These are phyloP conservation scores for Phoenicopterus ruber DNA, from an alignment of 2,113 vertebrate species.

Conservation along the genomic window DNA sequence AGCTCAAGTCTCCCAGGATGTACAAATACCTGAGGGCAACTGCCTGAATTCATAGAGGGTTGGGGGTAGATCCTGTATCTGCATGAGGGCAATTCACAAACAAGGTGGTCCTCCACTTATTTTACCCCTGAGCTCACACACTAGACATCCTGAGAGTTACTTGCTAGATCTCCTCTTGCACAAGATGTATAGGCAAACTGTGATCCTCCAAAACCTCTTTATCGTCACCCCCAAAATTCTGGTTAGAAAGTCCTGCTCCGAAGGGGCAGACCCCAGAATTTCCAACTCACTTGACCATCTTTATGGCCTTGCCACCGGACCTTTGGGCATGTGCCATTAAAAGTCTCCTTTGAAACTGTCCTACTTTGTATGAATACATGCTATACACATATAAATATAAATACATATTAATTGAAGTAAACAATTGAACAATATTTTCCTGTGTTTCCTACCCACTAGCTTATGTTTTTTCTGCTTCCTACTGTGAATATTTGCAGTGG, in stretches of 20 bases:
- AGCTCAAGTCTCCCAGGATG: background rate
- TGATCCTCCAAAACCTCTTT: background rate
- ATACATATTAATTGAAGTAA: background rate
- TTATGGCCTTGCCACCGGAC: background rate
- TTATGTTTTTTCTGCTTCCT: background rate
- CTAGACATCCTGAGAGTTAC: background rate
- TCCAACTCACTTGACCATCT: background rate
- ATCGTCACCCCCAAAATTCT: background rate
- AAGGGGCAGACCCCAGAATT: background rate
- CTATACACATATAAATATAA: background rate
- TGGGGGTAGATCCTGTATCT: background rate
- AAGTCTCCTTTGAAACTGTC: background rate
- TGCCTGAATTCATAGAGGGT: background rate
- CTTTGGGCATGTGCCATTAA: background rate
- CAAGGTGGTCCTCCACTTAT: background rate
- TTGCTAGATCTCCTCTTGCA: background rate
- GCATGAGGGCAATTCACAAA: background rate
- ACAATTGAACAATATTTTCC: background rate
- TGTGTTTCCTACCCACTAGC: background rate
- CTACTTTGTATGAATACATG: background rate
- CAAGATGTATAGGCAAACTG: background rate
- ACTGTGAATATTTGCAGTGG: background rate
- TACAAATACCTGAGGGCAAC: background rate
- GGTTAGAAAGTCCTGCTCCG: background rate
- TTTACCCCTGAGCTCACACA: background rate